Evolutionary conservation across 2,113 vertebrate species (phyloP).

Genomic region (Pygoscelis antarcticus): DNA sequence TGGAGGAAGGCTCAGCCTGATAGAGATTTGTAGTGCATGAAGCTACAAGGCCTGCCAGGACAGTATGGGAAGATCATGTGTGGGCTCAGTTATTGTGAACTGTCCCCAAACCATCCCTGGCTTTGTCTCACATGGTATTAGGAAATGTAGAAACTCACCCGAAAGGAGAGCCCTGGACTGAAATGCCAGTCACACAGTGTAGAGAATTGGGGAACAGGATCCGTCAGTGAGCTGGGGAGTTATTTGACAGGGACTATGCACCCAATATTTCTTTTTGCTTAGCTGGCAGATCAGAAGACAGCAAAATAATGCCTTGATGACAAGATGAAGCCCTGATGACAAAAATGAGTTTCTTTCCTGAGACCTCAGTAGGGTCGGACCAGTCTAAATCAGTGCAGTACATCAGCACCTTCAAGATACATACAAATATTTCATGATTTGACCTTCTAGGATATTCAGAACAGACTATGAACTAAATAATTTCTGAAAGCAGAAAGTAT

Average conservation of each 20-base stretch:
- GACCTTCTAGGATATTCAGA: not conserved
- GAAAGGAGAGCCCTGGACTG: not conserved
- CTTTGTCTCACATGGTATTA: not conserved
- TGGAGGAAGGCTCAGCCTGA: not conserved
- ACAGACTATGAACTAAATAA: not conserved
- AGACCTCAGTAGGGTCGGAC: not conserved
- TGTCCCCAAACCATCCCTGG: not conserved
- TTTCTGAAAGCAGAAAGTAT: not conserved
- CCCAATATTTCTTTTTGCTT: not conserved
- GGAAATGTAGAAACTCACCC: not conserved
- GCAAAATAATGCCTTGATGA: not conserved
- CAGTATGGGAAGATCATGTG: not conserved
- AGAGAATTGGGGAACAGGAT: not conserved
- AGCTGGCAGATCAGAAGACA: not conserved
- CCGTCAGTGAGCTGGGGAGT: not conserved
- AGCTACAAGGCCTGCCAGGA: not conserved
- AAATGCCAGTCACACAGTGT: fast-evolving
- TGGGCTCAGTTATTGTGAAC: not conserved
- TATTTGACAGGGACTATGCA: not conserved
- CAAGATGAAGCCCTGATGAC: not conserved
- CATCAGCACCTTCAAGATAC: not conserved
- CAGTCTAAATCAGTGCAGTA: not conserved
- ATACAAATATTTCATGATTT: not conserved
- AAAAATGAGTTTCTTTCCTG: not conserved
- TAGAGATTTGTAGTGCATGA: fast-evolving